These are phyloP conservation scores for Stenodera caucasica DNA, from an alignment of 2,888 invertebrate genomes.

Conservation along the genomic window DNA sequence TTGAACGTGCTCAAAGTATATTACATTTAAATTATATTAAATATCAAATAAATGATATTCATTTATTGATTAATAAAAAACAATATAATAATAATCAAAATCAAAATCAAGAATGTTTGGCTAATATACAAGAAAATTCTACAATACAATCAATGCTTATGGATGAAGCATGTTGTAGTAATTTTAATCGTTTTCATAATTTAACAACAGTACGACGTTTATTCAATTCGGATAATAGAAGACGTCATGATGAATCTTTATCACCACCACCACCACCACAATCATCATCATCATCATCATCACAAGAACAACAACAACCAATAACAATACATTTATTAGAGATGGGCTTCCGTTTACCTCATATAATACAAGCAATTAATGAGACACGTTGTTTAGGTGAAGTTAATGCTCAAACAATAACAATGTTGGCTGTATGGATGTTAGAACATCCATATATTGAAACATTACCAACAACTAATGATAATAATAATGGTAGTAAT, in stretches of 20 bases:
- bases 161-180: too few species aligned
- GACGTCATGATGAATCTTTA: too few species aligned
- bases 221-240: neutral
- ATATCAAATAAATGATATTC: slow-evolving; percentile 47
- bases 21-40: slow-evolving; percentile 54
- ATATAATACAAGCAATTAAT: slow-evolving; percentile 59
- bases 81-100: neutral
- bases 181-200: too few species aligned
- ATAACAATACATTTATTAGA: slow-evolving; percentile 61
- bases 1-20: slow-evolving; percentile 57
- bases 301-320: slow-evolving; percentile 48
- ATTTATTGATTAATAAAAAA: neutral
- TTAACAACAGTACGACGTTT: neutral
- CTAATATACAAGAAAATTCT: slow-evolving; percentile 43
- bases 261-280: too few species aligned
- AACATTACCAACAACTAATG: neutral
- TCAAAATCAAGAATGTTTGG: neutral
- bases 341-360: slow-evolving; percentile 64
- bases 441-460: slow-evolving; percentile 60
- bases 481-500: neutral
- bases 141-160: slow-evolving; percentile 12
- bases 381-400: slow-evolving; percentile 53
- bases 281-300: too few species aligned
- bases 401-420: slow-evolving; percentile 58
- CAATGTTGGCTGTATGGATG: slow-evolving; percentile 67